Conservation (phyloP, 2,113 vertebrate species). For the Phasianus colchicus region DNA sequence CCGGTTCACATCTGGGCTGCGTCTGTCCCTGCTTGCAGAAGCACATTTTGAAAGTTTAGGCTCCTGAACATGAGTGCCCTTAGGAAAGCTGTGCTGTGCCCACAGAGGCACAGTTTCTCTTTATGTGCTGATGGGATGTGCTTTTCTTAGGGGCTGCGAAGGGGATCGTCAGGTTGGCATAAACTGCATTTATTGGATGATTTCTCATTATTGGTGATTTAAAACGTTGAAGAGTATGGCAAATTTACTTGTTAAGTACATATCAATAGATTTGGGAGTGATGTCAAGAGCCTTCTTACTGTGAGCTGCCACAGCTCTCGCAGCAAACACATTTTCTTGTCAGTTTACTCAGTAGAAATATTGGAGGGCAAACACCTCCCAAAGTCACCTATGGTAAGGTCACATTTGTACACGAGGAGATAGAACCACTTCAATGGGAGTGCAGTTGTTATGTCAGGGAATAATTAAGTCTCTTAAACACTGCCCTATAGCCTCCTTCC, state of each 20-base stretch:
- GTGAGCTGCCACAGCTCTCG: neutral
- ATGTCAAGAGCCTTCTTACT: neutral
- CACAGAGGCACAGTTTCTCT: neutral
- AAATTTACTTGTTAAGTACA: neutral
- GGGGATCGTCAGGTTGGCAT: rapidly evolving
- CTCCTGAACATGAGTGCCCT: neutral
- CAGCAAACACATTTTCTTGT: neutral
- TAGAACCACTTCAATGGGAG: neutral
- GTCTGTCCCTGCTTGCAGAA: neutral
- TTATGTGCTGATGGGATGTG: neutral
- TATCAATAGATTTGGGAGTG: neutral
- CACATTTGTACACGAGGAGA: neutral
- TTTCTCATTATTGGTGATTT: neutral
- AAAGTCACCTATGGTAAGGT: neutral
- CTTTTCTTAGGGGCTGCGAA: neutral
- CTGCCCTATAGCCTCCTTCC: neutral
- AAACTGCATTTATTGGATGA: neutral
- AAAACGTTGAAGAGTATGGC: neutral
- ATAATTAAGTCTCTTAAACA: neutral
- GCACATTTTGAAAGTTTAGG: neutral
- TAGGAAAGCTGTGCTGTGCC: neutral
- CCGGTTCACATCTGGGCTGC: conserved; percentile 15
- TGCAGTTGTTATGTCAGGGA: rapidly evolving
- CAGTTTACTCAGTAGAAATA: neutral
- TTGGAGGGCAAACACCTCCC: neutral